Percentiles rank a stretch among this genome's conserved stretches.
These are phyloP conservation scores for Hirudo medicinalis DNA, from an alignment of 1,140 invertebrate genomes.

Conservation along the genomic window DNA sequence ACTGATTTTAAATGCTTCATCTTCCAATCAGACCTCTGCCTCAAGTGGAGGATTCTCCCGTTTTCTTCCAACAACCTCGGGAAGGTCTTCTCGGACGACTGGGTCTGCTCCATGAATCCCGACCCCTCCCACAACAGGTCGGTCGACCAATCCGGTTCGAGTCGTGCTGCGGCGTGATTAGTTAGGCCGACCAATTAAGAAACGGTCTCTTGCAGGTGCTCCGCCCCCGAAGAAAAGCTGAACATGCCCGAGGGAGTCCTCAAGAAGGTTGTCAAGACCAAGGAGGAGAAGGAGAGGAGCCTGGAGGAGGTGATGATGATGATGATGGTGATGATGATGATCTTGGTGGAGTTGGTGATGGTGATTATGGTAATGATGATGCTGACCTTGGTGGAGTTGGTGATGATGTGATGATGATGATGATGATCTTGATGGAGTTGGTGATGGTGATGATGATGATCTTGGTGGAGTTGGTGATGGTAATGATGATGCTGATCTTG, in stretches of 20 bases:
- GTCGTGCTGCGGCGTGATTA: neutral
- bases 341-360: neutral
- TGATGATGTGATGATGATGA: conserved; percentile 11
- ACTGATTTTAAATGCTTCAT: neutral
- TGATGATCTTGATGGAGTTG: neutral
- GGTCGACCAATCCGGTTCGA: too few relatives aligned
- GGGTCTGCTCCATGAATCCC: conserved; percentile 38
- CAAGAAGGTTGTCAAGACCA: conserved; percentile 36
- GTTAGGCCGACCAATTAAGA: neutral
- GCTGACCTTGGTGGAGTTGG: neutral
- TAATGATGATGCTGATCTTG: neutral
- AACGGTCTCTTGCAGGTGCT: conserved; percentile 30
- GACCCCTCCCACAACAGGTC: conserved; percentile 40
- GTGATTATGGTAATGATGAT: neutral
- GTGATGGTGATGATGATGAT: neutral
- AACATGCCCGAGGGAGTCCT: conserved; percentile 37
- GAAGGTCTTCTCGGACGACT: conserved; percentile 37
- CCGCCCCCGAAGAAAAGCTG: conserved; percentile 37
- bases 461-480: neutral
- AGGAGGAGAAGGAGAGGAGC: conserved; percentile 39
- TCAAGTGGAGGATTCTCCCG: conserved; percentile 41
- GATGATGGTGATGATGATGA: neutral
- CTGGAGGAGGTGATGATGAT: conserved; percentile 33
- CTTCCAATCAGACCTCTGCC: conserved; percentile 37
- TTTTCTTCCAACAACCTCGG: conserved; percentile 37